These are phyloP conservation scores for Euphydryas editha DNA, from an alignment of 2,888 invertebrate genomes.

Conservation along the genomic window DNA sequence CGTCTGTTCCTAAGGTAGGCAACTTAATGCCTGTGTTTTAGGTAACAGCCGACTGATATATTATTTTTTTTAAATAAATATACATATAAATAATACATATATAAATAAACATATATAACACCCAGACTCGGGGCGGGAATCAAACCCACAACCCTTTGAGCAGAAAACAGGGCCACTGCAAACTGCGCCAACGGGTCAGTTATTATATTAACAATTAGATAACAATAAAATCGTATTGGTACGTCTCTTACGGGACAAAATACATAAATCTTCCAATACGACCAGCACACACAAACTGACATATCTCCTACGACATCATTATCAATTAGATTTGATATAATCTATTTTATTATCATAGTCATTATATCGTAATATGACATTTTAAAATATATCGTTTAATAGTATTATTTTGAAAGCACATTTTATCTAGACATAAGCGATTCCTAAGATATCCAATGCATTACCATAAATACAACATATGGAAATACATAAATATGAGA, in stretches of 20 bases:
- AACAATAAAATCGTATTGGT: no score
- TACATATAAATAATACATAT: no score
- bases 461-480: constrained; percentile 52
- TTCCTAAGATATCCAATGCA: constrained; percentile 40
- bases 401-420: constrained; percentile 32
- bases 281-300: background rate
- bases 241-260: background rate
- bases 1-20: no score
- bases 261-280: background rate
- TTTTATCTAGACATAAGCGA: constrained; percentile 40
- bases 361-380: constrained; percentile 24
- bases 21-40: no score
- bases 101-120: no score
- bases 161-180: no score
- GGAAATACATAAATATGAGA: constrained; percentile 62
- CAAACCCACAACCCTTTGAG: no score
- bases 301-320: background rate
- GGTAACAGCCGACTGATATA: no score
- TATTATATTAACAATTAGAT: no score
- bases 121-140: no score
- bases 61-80: no score
- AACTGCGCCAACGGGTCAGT: no score
- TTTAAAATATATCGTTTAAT: constrained; percentile 27
- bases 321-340: constrained; percentile 1
- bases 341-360: background rate